Conservation (phyloP, 2,797 vertebrate species). For the Crenuchus spilurus region DNA sequence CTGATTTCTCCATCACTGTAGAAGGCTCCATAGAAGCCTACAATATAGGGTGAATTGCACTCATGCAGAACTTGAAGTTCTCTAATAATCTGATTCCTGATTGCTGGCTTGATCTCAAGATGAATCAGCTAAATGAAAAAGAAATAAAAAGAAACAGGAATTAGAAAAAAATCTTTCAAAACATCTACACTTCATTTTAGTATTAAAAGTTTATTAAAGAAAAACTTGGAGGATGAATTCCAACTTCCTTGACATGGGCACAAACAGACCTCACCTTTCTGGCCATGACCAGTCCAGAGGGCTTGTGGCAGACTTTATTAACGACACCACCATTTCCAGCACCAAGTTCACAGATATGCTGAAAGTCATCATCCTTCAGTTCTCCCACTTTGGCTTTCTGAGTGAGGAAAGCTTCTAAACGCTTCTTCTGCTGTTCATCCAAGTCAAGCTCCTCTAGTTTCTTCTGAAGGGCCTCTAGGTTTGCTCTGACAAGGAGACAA, state of each 20-base stretch:
- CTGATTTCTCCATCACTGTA: conserved; percentile 96
- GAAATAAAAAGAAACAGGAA: neutral
- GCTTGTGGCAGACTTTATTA: conserved; percentile 96
- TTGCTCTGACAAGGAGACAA: conserved; percentile 76
- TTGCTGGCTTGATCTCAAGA: conserved; percentile 83
- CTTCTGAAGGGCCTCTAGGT: conserved; percentile 92
- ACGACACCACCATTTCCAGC: conserved; percentile 96
- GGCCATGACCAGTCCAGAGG: conserved; percentile 92
- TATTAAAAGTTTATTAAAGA: too few species aligned
- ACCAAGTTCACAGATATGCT: conserved; percentile 91
- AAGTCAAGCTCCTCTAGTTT: conserved; percentile 93
- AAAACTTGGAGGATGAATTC: too few species aligned
- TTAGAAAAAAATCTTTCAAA: neutral
- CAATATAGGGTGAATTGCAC: conserved; percentile 83
- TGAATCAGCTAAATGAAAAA: conserved; percentile 76
- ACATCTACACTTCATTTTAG: neutral
- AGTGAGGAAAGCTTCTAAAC: conserved; percentile 93
- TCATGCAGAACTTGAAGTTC: conserved; percentile 85
- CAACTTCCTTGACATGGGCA: too few species aligned
- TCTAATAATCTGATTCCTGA: conserved; percentile 84
- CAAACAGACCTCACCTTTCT: conserved; percentile 83
- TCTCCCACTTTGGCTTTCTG: conserved; percentile 98
- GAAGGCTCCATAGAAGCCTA: conserved; percentile 88
- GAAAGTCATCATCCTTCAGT: conserved; percentile 95
- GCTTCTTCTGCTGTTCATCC: conserved; percentile 93